phyloP scores from a whole-genome alignment of 2,113 vertebrate species.

The Salvelinus namaycush region DNA sequence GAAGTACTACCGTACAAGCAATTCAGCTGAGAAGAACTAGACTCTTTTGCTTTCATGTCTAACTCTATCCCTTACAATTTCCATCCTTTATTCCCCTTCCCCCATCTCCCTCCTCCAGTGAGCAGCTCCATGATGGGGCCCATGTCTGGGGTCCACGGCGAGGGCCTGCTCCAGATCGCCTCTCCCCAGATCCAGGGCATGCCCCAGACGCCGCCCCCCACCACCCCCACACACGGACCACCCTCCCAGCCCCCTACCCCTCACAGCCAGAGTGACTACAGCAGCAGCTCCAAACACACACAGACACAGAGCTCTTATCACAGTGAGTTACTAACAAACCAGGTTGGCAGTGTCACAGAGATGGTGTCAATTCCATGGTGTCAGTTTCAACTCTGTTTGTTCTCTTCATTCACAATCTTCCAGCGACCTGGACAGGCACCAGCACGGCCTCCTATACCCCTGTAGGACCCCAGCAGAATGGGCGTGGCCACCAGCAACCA shows the following conservation, averaged over 20 bases:
- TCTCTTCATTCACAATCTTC: neutral
- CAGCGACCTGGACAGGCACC: slow-evolving; percentile 73
- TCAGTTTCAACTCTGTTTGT: no score
- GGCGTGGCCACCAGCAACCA: slow-evolving; percentile 67
- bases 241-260: slow-evolving; percentile 31
- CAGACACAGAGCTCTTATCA: slow-evolving; percentile 50
- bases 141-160: slow-evolving; percentile 40
- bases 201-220: slow-evolving; percentile 57
- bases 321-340: slow-evolving; percentile 45
- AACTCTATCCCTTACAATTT: no score
- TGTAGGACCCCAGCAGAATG: slow-evolving; percentile 66
- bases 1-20: no score
- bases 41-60: no score
- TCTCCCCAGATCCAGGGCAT: slow-evolving; percentile 42
- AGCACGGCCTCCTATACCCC: slow-evolving; percentile 66
- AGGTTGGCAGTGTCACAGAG: neutral
- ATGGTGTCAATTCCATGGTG: no score
- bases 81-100: no score
- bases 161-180: slow-evolving; percentile 64
- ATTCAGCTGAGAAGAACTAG: no score
- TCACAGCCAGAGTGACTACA: slow-evolving; percentile 55
- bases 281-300: slow-evolving; percentile 53
- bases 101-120: slow-evolving; percentile 20
- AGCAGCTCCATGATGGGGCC: slow-evolving; percentile 58
- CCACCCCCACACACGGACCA: slow-evolving; percentile 43